Conservation (phyloP, 2,113 vertebrate species). For the Carassius gibelio region DNA sequence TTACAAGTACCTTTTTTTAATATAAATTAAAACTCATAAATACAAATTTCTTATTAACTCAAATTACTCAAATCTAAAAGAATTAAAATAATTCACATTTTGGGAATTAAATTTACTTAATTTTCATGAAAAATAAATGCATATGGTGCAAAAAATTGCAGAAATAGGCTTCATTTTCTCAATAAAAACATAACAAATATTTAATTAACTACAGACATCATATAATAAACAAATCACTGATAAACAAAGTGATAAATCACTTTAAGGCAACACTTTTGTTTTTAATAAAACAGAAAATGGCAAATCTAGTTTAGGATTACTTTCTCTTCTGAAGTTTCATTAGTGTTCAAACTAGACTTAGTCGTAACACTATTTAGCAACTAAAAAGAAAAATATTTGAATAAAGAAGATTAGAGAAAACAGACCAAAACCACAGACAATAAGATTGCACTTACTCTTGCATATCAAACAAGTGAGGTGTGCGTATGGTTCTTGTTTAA, state of each 20-base stretch:
- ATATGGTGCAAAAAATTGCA: no score
- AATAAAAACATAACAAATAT: background rate
- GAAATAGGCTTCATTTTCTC: no score
- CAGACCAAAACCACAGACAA: background rate
- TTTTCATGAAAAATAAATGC: no score
- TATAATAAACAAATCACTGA: background rate
- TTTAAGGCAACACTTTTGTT: background rate
- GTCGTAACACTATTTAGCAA: background rate
- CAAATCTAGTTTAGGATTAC: background rate
- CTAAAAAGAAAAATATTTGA: background rate
- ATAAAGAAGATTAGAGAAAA: background rate
- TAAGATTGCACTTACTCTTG: background rate
- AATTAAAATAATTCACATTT: no score
- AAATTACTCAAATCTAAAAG: no score
- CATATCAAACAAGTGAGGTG: background rate
- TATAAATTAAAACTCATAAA: no score
- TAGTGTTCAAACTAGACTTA: background rate
- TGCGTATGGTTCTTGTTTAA: background rate
- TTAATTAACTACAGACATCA: background rate
- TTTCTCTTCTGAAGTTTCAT: background rate
- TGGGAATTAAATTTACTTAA: no score
- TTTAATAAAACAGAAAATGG: background rate
- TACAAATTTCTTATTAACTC: no score
- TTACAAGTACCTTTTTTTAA: no score
- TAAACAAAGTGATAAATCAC: background rate